These are phyloP conservation scores for Macropus fuliginosus DNA, from an alignment of 2,797 vertebrate species.

Conservation along the genomic window DNA sequence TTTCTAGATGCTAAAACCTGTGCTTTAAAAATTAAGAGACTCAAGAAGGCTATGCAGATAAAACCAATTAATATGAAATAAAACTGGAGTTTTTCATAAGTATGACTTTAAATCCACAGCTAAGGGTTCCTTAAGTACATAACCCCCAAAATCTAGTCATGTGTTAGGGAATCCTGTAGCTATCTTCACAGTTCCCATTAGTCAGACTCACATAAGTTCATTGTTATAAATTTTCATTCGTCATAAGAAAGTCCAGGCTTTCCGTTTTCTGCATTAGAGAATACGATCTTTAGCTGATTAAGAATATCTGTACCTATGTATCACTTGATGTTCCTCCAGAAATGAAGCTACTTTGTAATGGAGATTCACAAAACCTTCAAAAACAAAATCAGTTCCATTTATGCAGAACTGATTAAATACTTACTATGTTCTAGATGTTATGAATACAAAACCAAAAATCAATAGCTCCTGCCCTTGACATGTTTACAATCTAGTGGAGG, in stretches of 20 bases:
- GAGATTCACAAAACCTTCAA: neutral
- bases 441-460: neutral
- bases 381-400: neutral
- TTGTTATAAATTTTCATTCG: neutral
- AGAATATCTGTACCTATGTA: neutral
- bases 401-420: neutral
- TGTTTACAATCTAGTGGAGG: neutral
- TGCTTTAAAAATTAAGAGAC: slow-evolving; percentile 58
- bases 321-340: neutral
- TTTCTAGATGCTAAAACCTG: neutral
- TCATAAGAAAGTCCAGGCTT: neutral
- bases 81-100: slow-evolving; percentile 7
- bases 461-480: neutral
- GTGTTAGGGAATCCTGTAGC: slow-evolving; percentile 9
- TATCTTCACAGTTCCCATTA: slow-evolving; percentile 20
- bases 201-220: neutral
- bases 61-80: slow-evolving; percentile 60
- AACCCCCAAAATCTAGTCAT: neutral
- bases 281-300: neutral
- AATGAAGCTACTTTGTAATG: neutral
- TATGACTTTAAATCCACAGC: slow-evolving; percentile 1
- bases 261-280: neutral
- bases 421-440: neutral
- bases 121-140: slow-evolving; percentile 24
- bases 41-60: slow-evolving; percentile 67